Conservation (phyloP, 2,797 vertebrate species). For the Nannoperca australis region DNA sequence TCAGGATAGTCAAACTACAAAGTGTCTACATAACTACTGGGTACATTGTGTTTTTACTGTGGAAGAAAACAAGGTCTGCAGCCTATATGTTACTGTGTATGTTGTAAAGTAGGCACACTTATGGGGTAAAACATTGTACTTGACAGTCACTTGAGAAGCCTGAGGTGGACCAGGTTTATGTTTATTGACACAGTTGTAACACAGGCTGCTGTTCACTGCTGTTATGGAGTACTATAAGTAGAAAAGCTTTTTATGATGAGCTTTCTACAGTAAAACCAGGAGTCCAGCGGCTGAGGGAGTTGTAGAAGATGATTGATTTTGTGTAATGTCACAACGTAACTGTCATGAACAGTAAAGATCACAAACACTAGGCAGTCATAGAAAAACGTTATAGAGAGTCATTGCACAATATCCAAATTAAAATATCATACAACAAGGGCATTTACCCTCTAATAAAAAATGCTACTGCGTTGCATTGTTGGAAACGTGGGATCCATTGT, state of each 20-base stretch:
- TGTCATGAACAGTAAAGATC: neutral
- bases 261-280: too few species aligned
- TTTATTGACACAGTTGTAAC: neutral
- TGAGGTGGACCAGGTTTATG: neutral
- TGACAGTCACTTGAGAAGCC: neutral
- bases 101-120: too few species aligned
- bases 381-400: neutral
- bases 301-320: neutral
- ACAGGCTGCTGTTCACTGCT: neutral
- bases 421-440: too few species aligned
- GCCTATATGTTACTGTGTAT: too few species aligned
- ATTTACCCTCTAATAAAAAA: neutral
- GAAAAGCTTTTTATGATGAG: neutral
- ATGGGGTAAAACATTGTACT: too few species aligned
- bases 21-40: too few species aligned
- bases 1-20: too few species aligned
- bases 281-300: neutral
- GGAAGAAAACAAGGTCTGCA: too few species aligned
- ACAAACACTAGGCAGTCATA: neutral
- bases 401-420: neutral
- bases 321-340: neutral
- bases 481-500: neutral
- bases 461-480: neutral
- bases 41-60: too few species aligned
- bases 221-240: neutral